Conservation (phyloP, 2,113 vertebrate species). For the Cyrtonyx montezumae region DNA sequence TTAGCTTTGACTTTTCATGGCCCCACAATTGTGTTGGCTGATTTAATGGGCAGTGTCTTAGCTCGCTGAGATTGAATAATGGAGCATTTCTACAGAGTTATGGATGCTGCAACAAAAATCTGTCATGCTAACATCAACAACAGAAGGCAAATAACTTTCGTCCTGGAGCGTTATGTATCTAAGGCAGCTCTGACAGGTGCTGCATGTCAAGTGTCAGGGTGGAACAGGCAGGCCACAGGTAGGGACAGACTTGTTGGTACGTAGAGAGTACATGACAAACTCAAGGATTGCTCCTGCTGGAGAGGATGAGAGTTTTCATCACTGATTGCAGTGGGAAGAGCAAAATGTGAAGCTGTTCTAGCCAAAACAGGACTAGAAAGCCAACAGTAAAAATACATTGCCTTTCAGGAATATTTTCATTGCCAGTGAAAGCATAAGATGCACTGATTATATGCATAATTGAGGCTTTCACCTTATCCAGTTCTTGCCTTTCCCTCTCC, state of each 20-base stretch:
- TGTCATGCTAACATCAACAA: constrained; percentile 81
- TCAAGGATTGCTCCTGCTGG: not conserved
- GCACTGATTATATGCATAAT: not conserved
- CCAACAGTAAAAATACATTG: not conserved
- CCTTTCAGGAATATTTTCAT: not conserved
- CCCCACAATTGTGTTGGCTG: constrained; percentile 71
- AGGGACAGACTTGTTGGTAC: not conserved
- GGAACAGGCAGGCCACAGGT: constrained; percentile 19
- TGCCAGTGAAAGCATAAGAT: not conserved
- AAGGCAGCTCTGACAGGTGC: constrained; percentile 77
- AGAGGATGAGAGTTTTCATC: not conserved
- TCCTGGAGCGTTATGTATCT: constrained; percentile 71
- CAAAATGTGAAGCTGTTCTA: not conserved
- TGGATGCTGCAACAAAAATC: constrained; percentile 82
- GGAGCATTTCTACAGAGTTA: constrained; percentile 89
- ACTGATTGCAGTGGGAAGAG: not conserved
- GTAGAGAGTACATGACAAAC: not conserved
- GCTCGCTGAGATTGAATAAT: constrained; percentile 85
- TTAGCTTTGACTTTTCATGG: constrained; percentile 79
- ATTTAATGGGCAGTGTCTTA: constrained; percentile 81
- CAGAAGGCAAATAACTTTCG: constrained; percentile 83
- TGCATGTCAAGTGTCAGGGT: constrained; percentile 63
- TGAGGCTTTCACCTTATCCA: not conserved
- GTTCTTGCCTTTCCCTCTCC: not conserved
- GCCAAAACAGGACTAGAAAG: not conserved